A percentile compares a stretch with the other conserved stretches of the same genome.
Conservation (phyloP, 2,797 vertebrate species). For the Chelonia mydas region DNA sequence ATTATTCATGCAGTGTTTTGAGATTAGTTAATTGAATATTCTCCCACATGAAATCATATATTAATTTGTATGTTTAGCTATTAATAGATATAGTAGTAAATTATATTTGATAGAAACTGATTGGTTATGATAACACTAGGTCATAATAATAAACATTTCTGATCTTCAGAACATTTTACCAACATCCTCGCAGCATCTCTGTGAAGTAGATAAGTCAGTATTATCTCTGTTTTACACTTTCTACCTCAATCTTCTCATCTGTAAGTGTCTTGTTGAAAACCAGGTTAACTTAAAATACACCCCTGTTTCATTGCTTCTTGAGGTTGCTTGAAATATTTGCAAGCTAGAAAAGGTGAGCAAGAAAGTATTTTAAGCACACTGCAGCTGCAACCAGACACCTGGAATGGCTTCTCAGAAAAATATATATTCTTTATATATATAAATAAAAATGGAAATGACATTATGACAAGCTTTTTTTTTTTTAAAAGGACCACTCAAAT, state of each 20-base stretch:
- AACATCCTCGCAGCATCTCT: background rate
- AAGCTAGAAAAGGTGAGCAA: background rate
- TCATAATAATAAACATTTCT: background rate
- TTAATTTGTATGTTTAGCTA: background rate
- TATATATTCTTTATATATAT: background rate
- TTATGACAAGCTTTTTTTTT: background rate
- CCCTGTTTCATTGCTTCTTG: background rate
- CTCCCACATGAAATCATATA: background rate
- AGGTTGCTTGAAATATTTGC: background rate
- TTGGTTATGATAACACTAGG: background rate
- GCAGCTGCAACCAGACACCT: background rate
- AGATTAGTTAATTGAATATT: constrained; percentile 4
- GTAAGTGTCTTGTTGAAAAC: background rate
- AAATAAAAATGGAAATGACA: background rate
- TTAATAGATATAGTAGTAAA: background rate
- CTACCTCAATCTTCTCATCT: no score
- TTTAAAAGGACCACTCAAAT: rapidly evolving
- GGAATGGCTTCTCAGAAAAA: background rate
- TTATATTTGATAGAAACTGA: background rate
- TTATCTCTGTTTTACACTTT: background rate
- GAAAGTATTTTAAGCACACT: background rate
- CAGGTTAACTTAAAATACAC: background rate
- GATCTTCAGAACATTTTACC: background rate
- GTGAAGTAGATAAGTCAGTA: background rate
- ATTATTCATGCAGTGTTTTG: background rate